These are phyloP conservation scores for Centroberyx gerrardi DNA, from an alignment of 2,797 vertebrate genomes.

Conservation along the genomic window DNA sequence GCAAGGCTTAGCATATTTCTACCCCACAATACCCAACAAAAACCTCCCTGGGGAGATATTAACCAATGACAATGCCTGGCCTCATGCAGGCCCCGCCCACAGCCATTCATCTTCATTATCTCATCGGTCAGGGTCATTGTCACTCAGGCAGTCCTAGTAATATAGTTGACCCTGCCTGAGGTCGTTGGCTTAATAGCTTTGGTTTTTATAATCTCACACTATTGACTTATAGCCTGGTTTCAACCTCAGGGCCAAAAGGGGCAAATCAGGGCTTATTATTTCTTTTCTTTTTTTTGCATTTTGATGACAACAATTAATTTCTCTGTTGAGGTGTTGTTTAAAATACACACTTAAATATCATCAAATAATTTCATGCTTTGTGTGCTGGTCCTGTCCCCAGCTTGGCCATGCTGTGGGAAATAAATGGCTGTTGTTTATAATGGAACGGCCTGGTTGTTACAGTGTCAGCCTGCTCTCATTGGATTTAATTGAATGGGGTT, in stretches of 20 bases:
- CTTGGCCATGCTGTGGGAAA: slow-evolving; percentile 4
- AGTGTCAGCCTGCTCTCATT: slow-evolving; percentile 41
- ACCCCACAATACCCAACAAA: slow-evolving; percentile 34
- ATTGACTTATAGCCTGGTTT: slow-evolving; percentile 38
- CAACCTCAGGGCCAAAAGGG: neutral
- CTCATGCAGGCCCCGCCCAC: slow-evolving; percentile 47
- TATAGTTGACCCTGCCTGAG: slow-evolving; percentile 50
- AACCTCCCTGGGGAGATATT: slow-evolving; percentile 55
- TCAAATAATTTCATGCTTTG: neutral
- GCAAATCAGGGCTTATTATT: neutral
- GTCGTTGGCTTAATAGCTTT: slow-evolving; percentile 40
- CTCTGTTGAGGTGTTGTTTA: neutral
- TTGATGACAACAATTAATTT: neutral
- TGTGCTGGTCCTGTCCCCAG: neutral
- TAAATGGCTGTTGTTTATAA: neutral
- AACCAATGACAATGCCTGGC: slow-evolving; percentile 22
- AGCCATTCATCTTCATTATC: slow-evolving; percentile 64
- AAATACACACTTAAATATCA: neutral
- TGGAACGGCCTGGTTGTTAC: slow-evolving; percentile 22
- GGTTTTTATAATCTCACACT: slow-evolving; percentile 40
- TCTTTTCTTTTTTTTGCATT: neutral
- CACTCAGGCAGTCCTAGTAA: slow-evolving; percentile 44
- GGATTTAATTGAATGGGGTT: slow-evolving; percentile 63
- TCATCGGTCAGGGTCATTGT: slow-evolving; percentile 65
- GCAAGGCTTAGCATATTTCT: slow-evolving; percentile 38